These are phyloP conservation scores for Vidua chalybeata DNA, from an alignment of 2,113 vertebrate genomes.

Conservation along the genomic window DNA sequence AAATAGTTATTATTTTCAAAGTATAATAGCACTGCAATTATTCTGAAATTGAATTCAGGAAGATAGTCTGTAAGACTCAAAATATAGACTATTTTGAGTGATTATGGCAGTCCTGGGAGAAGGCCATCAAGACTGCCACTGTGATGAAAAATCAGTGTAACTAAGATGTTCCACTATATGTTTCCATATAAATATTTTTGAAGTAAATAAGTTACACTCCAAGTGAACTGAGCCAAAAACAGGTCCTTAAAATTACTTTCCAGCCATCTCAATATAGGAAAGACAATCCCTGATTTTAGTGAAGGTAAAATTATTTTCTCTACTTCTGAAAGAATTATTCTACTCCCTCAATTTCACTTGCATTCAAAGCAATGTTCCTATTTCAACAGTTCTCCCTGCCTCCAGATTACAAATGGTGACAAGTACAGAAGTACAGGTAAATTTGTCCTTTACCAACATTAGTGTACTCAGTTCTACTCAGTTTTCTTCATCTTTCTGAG, in stretches of 20 bases:
- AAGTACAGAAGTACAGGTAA: neutral
- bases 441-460: neutral
- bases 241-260: neutral
- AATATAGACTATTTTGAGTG: neutral
- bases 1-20: neutral
- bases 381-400: neutral
- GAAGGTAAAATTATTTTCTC: neutral
- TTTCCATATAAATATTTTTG: neutral
- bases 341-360: neutral
- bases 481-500: neutral
- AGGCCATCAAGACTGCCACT: neutral
- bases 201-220: neutral
- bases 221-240: neutral
- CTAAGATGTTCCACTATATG: neutral
- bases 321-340: neutral
- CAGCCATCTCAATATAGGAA: neutral
- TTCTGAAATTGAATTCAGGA: neutral
- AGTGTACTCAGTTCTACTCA: neutral
- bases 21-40: neutral
- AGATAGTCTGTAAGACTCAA: neutral
- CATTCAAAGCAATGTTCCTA: neutral
- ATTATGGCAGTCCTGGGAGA: neutral
- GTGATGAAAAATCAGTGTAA: neutral
- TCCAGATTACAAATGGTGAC: neutral
- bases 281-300: neutral